A percentile compares a stretch with the other conserved stretches of the same genome.
Conservation (phyloP, 2,797 vertebrate species). For the Enteromius paludinosus region DNA sequence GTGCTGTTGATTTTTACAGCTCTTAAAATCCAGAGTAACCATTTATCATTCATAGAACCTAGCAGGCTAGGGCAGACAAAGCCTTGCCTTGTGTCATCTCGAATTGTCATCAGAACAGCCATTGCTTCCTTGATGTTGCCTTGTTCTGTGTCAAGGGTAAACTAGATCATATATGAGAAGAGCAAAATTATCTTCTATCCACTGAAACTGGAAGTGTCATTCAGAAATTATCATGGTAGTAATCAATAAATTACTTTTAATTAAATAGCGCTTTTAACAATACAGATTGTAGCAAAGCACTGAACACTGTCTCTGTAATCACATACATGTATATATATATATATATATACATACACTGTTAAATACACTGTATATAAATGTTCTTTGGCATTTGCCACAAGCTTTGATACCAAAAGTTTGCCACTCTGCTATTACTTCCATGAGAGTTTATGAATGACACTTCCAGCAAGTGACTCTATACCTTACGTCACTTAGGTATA, state of each 20-base stretch:
- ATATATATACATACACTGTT: no score
- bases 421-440: constrained; percentile 28
- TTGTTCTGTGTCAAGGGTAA: constrained; percentile 51
- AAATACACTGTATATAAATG: neutral
- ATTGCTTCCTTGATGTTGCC: constrained; percentile 72
- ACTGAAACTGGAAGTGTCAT: constrained; percentile 2
- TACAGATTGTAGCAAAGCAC: no score
- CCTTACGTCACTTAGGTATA: no score
- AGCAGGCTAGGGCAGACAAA: constrained; percentile 68
- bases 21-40: constrained; percentile 76
- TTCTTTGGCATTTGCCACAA: neutral
- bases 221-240: constrained; percentile 34
- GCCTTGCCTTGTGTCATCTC: constrained; percentile 71
- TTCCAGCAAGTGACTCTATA: neutral
- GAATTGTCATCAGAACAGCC: constrained; percentile 73
- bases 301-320: no score
- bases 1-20: constrained; percentile 81
- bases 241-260: neutral
- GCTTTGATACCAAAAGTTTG: constrained; percentile 25
- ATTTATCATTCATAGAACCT: constrained; percentile 82
- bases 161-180: constrained; percentile 63
- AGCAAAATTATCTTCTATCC: constrained; percentile 33
- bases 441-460: constrained; percentile 30
- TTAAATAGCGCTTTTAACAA: no score
- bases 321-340: no score